Base-by-base conservation (phyloP, 2,113 vertebrate genomes). In the Machaerirhynchus nigripectus region DNA sequence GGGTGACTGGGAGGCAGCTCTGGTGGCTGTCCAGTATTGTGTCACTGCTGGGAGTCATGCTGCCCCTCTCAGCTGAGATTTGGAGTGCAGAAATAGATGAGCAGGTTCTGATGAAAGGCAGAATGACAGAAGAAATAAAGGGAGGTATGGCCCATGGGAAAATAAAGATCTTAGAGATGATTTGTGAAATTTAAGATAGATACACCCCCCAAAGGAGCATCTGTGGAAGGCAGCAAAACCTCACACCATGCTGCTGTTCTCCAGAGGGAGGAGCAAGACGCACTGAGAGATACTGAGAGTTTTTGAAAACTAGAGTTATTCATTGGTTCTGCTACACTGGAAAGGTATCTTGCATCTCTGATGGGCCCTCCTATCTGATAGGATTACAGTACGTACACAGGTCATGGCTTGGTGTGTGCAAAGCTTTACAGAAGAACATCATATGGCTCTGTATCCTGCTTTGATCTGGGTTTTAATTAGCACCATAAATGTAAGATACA, bases 401-500 rank as follows among this genome's bases (percentile, higher is more conserved):
- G 35, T 35, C 44, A 71, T 30, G n/a, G 16, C 31, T 87, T 94
- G 39, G n/a, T 57, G 68, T 73, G 60, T 49, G 47, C 73, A 88
- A 69, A 85, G 65, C 82, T 47, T 91, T 84, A 77, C 42, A 93
- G 47, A 94, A 74, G 33, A 40, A 90, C 2, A 20, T 85, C 2
- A 5, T 83, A 84, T 84, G 92, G 81, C 64, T 95, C 75, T 87
- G 71, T 47, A 75, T 89, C 90, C 90, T 94, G 69, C 83, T 89
- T 95, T 15, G 47, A 59, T 83, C 61, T 90, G 49, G 57, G 22
- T 88, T 92, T 96, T 87, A 96, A 84, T 94, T 97, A 97, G 97
- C 97, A 97, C 97, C 97, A 89, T 94, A 87, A 89, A 89, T 77
- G 70, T 92, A 75, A 93, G 53, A 78, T 92, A 84, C 9, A 60